Evolutionary conservation across 2,113 vertebrate species (phyloP), one percentile per base, ranked within the genome.

Genomic region (Cheirogaleus medius): DNA sequence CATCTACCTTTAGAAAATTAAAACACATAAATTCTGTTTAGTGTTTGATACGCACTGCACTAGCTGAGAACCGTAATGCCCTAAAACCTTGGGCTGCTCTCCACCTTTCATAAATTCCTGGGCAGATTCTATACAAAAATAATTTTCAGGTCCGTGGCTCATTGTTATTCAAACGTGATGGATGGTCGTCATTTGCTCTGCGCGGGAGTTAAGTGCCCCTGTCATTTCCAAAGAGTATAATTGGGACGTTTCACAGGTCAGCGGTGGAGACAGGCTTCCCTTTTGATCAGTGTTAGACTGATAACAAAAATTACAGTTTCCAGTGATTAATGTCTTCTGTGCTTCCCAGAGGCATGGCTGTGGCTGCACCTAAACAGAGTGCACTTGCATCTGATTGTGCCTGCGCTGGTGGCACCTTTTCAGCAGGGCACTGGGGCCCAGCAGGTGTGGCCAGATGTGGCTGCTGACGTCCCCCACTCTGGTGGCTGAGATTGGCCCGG

Each of bases 11-110:
- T 98, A 98, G 99, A 98, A 99, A 99, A 99, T 99, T 99, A 99
- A 99, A 99, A 99, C 99, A 98, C 99, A 99, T 99, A 99, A 99
- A 99, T 99, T 99, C 98, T 99, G 99, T 99, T 99, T 99, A 99
- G 99, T 98, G 98, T 99, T 99, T 98, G 99, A 99, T 99, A 98
- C 98, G 98, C 98, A 23, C 97, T 96, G 97, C 98, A 94, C 98
- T 96, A 98, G 98, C 98, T 94, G 85, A 97, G 95, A 98, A 96
- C 98, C 95, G 98, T 98, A 98, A 98, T 97, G 98, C 98, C 98
- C 98, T 98, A 98, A 98, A 99, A 99, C 99, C 99, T 99, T 99
- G 99, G 99, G 99, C 99, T 99, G 99, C 99, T 99, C 98, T 99
- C 99, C 99, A 99, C 99, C 99, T 99, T 99, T 99, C 99, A 99